These are phyloP conservation scores for Periophthalmus modestus DNA, from an alignment of 2,113 vertebrate species.

Conservation along the genomic window DNA sequence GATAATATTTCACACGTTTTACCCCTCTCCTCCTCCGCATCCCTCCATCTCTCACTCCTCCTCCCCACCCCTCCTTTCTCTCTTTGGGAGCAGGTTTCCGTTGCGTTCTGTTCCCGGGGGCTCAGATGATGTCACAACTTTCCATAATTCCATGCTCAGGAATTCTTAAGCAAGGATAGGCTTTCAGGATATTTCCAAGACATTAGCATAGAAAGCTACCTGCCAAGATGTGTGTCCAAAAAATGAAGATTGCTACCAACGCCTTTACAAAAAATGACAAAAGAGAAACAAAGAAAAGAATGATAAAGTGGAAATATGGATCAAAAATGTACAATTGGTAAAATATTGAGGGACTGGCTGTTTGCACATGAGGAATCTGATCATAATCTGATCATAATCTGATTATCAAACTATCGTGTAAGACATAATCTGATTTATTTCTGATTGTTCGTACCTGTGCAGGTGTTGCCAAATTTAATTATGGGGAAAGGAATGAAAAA, in stretches of 20 bases:
- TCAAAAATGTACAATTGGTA: no score
- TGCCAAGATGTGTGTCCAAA: not conserved
- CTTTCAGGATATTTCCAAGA: slow-evolving; percentile 1
- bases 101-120: slow-evolving; percentile 66
- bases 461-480: no score
- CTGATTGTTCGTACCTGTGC: no score
- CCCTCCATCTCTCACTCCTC: slow-evolving; percentile 19
- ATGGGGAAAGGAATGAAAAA: no score
- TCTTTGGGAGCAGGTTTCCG: slow-evolving; percentile 71
- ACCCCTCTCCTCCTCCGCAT: not conserved
- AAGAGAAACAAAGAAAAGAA: no score
- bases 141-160: slow-evolving; percentile 66
- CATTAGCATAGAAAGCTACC: not conserved
- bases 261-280: no score
- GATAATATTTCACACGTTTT: slow-evolving; percentile 68
- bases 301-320: no score
- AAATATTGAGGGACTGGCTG: no score
- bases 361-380: no score
- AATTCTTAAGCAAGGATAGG: slow-evolving; percentile 22
- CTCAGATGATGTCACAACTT: slow-evolving; percentile 74
- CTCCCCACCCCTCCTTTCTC: slow-evolving; percentile 53
- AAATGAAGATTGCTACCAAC: not conserved
- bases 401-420: no score
- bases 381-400: no score
- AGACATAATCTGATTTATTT: no score